Percentiles rank a stretch among this genome's conserved stretches.
These are phyloP conservation scores for Syngnathus floridae DNA, from an alignment of 2,113 vertebrate species.

Conservation along the genomic window DNA sequence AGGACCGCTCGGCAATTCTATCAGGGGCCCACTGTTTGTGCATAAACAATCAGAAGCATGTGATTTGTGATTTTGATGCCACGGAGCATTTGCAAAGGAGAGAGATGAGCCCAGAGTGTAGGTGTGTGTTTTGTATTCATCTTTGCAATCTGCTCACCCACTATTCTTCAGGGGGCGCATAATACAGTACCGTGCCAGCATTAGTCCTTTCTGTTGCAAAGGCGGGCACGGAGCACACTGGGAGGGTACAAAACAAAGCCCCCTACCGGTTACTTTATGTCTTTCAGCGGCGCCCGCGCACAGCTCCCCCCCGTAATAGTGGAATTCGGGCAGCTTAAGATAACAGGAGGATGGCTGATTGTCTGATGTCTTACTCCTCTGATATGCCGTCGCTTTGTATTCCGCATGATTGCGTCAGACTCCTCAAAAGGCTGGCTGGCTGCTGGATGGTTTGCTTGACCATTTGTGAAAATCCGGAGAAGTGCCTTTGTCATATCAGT, in stretches of 20 bases:
- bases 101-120: slow-evolving; percentile 64
- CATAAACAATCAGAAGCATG: slow-evolving; percentile 72
- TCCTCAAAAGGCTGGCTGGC: slow-evolving; percentile 54
- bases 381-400: slow-evolving; percentile 64
- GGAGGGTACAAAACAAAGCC: slow-evolving; percentile 72
- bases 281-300: slow-evolving; percentile 62
- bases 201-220: slow-evolving; percentile 70
- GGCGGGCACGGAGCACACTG: slow-evolving; percentile 67
- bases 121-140: slow-evolving; percentile 73
- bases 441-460: slow-evolving; percentile 28
- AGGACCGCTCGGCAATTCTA: slow-evolving; percentile 69
- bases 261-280: slow-evolving; percentile 73
- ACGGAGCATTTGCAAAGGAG: slow-evolving; percentile 65
- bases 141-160: slow-evolving; percentile 72
- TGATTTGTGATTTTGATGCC: slow-evolving; percentile 72
- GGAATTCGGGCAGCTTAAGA: slow-evolving; percentile 69
- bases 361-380: slow-evolving; percentile 66
- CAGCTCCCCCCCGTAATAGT: slow-evolving; percentile 63
- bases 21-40: slow-evolving; percentile 71
- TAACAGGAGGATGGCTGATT: slow-evolving; percentile 70
- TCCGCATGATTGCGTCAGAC: slow-evolving; percentile 52
- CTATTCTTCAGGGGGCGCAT: slow-evolving; percentile 71
- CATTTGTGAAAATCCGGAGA: slow-evolving; percentile 48
- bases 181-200: slow-evolving; percentile 72
- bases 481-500: neutral